A percentile compares a stretch with the other conserved stretches of the same genome.
phyloP scores from a whole-genome alignment of 2,888 invertebrate species.

The Pachydiplax longipennis region DNA sequence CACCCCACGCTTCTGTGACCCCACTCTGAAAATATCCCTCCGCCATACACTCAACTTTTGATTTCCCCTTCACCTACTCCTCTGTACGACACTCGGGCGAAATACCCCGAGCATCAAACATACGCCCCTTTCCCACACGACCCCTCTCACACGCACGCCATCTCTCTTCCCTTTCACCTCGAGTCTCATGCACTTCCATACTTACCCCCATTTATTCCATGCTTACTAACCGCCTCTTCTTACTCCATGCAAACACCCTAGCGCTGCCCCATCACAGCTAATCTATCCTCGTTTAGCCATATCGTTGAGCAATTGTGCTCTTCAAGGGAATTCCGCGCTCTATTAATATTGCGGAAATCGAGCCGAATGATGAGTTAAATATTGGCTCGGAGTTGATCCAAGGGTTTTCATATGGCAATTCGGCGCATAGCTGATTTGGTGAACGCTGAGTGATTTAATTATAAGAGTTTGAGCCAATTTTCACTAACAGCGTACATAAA shows the following conservation, averaged over 20 bases:
- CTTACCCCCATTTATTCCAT: not conserved
- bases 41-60: slow-evolving; percentile 11
- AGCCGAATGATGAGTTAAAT: too few species aligned
- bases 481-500: too few species aligned
- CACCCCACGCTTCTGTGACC: not conserved
- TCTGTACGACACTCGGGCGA: not conserved
- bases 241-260: not conserved
- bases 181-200: not conserved
- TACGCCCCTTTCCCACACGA: not conserved
- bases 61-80: slow-evolving; percentile 10
- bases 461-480: too few species aligned
- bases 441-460: too few species aligned
- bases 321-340: not conserved
- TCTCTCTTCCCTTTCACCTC: not conserved
- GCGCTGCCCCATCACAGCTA: not conserved
- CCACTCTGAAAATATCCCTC: not conserved
- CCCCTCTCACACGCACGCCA: not conserved
- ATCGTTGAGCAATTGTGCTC: not conserved
- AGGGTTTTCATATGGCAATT: too few species aligned
- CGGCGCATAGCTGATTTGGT: too few species aligned
- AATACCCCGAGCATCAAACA: not conserved
- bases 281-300: not conserved
- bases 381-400: too few species aligned
- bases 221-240: not conserved
- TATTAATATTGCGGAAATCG: too few species aligned